Evolutionary conservation across 2,113 vertebrate species (phyloP), one percentile per base, ranked within the genome.

Genomic region (Taxidea taxus): DNA sequence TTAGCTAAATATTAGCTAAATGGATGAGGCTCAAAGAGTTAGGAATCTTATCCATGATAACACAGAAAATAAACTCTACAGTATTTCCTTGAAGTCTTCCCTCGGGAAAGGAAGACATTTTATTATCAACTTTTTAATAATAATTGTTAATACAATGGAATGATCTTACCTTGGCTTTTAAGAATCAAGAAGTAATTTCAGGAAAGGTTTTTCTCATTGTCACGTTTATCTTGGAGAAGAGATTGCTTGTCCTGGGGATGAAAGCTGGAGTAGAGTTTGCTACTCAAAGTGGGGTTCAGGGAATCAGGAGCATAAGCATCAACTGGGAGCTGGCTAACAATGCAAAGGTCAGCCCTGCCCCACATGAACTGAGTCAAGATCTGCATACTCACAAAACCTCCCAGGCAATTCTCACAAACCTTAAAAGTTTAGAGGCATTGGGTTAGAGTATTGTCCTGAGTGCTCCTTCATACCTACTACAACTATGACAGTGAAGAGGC

Each of bases 241-340:
- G 4, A 34, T 27, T 75, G 21, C 18, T 3, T 34, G 12, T 56
- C n/a, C 44, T 44, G 29, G n/a, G 20, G 51, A 62, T 51, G 31
- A 49, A 12, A 47, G 37, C 15, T 64, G 25, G 8, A 51, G 4
- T 7, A 34, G 37, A 37, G 12, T 75, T 54, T 74, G 31, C 42
- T n/a, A 34, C 44, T 47, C 13, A 37, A 42, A 47, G 16, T 56
- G 27, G 51, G 44, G 37, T 86, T 18, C 6, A 12, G 25, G 64
- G 34, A 23, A 23, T 34, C 0, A 0, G 49, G 2, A n/a, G 2
- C 49, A 2, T 29, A 7, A 39, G 31, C 21, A 12, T 20, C 9
- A 16, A 27, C 20, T 8, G 21, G 68, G 7, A 12, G 14, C 23
- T 16, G 3, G 15, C 23, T 20, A n/a, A 5, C 2, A 16, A 14